Conservation (phyloP, 64 coral and sea anemone genomes). For the Montipora capricornis region DNA sequence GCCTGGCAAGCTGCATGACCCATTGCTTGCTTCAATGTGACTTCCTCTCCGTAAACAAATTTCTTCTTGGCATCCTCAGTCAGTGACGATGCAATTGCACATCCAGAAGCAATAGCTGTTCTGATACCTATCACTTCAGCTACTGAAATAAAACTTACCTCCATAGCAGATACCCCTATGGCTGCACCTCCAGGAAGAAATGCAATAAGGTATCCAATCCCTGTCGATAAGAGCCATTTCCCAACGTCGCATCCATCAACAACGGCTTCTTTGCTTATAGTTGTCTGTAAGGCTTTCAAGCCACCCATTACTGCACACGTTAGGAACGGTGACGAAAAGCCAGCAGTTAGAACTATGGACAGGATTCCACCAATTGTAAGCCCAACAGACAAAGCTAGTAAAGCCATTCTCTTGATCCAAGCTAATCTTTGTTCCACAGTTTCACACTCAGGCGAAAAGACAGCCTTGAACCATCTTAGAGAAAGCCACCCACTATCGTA, state of each 20-base stretch:
- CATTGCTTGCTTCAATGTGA: slow-evolving; percentile 13
- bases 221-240: neutral
- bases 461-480: slow-evolving; percentile 18
- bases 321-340: too few species aligned
- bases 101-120: slow-evolving; percentile 27
- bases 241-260: slow-evolving; percentile 39
- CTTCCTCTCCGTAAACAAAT: slow-evolving; percentile 39
- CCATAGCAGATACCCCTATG: neutral
- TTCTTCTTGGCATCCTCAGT: slow-evolving; percentile 21
- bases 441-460: slow-evolving; percentile 71
- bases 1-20: neutral
- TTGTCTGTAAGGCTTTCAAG: neutral
- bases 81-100: slow-evolving; percentile 2
- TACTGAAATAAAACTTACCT: neutral
- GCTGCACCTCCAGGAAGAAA: slow-evolving; percentile 45
- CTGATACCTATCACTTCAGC: slow-evolving; percentile 16
- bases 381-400: slow-evolving; percentile 19
- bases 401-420: slow-evolving; percentile 8
- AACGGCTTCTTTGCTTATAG: slow-evolving; percentile 38
- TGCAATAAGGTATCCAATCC: slow-evolving; percentile 24
- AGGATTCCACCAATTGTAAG: neutral
- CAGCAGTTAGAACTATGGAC: too few species aligned
- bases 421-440: slow-evolving; percentile 53
- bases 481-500: slow-evolving; percentile 65
- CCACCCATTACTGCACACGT: neutral